Evolutionary conservation across 2,113 vertebrate species (phyloP).

Genomic region (Semicossyphus pulcher): DNA sequence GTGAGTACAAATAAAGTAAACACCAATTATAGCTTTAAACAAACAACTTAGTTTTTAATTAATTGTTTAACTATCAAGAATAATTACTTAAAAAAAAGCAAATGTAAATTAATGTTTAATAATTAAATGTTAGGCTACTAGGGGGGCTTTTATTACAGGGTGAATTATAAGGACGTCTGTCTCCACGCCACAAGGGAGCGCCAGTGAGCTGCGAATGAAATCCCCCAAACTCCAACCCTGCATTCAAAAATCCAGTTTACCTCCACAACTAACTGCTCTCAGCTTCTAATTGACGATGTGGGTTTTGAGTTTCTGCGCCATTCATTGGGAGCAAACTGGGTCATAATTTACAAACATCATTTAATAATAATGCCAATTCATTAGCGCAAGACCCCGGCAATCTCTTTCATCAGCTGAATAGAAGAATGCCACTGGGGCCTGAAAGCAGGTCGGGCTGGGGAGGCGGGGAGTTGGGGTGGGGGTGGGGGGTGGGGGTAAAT

Average conservation of each 20-base stretch:
- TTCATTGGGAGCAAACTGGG: slow-evolving; percentile 75
- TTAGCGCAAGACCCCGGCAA: slow-evolving; percentile 77
- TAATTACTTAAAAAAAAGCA: background rate
- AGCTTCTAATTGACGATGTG: slow-evolving; percentile 68
- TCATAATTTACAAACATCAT: slow-evolving; percentile 82
- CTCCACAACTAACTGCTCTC: slow-evolving; percentile 38
- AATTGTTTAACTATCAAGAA: background rate
- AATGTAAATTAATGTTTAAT: background rate
- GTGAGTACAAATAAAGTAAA: too few relatives aligned
- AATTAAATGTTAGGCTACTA: background rate
- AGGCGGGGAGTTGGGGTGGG: background rate
- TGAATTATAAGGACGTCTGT: background rate
- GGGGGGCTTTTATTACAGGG: background rate
- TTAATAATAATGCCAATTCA: slow-evolving; percentile 84
- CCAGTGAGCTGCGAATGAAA: slow-evolving; percentile 67
- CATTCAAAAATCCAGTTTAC: slow-evolving; percentile 28
- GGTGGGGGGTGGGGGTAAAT: slow-evolving; percentile 40
- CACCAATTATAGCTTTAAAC: background rate
- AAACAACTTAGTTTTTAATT: background rate
- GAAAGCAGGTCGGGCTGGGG: slow-evolving; percentile 55
- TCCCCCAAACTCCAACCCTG: background rate
- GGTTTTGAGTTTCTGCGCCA: slow-evolving; percentile 59
- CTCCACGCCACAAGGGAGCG: slow-evolving; percentile 65
- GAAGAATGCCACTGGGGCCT: slow-evolving; percentile 72
- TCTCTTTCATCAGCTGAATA: slow-evolving; percentile 78